Conservation (phyloP, 2,797 vertebrate genomes). For the Schizothorax lantsangensis region DNA sequence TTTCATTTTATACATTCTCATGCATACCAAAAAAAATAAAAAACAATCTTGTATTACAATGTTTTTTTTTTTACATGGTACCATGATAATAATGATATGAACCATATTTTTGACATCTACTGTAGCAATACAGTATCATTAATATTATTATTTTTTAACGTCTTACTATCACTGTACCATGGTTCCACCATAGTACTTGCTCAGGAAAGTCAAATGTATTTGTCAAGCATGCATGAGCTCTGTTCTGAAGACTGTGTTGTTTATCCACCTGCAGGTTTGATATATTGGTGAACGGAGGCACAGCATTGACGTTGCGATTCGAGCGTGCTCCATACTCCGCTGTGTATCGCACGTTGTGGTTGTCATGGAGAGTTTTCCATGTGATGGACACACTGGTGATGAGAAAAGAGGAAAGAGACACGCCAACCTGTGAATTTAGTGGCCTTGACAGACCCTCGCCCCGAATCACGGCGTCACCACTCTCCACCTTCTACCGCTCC, state of each 20-base stretch:
- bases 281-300: slow-evolving; percentile 92
- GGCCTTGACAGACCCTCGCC: slow-evolving; percentile 92
- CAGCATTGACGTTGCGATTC: slow-evolving; percentile 91
- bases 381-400: slow-evolving; percentile 98
- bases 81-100: not conserved
- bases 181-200: not conserved
- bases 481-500: slow-evolving; percentile 94
- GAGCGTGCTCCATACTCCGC: slow-evolving; percentile 91
- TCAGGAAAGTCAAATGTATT: not conserved
- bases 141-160: not conserved
- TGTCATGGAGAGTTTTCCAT: slow-evolving; percentile 95
- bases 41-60: not conserved
- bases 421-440: slow-evolving; percentile 93
- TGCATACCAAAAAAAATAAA: not conserved
- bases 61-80: not conserved
- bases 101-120: not conserved
- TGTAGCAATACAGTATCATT: not conserved
- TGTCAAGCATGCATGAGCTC: not conserved
- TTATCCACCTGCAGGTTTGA: slow-evolving; percentile 85
- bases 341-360: slow-evolving; percentile 92
- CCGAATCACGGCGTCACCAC: slow-evolving; percentile 89
- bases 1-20: not conserved
- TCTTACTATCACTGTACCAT: not conserved
- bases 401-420: slow-evolving; percentile 95
- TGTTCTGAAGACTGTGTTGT: not conserved